Evolutionary conservation across 2,797 vertebrate genomes (phyloP).

Genomic region (Propithecus deckenii): DNA sequence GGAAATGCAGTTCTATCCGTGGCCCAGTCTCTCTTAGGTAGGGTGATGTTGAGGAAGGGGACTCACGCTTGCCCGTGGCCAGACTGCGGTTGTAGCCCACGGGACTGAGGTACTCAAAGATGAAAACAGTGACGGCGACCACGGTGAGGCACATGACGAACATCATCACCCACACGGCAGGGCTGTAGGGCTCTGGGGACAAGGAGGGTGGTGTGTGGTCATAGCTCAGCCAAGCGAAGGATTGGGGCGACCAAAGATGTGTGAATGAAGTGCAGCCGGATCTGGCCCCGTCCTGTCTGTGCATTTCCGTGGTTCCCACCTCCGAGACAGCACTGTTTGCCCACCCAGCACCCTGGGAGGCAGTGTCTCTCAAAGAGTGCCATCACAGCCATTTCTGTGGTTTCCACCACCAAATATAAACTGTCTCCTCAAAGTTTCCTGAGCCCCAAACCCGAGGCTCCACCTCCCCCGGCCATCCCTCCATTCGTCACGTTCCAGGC

Average conservation of each 20-base stretch:
- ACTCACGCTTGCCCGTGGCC: constrained; percentile 94
- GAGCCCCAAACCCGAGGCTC: neutral
- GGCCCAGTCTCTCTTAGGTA: fast-evolving
- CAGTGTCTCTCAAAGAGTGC: neutral
- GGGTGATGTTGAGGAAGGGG: neutral
- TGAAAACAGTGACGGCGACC: constrained; percentile 96
- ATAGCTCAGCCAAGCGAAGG: neutral
- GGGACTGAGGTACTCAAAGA: constrained; percentile 98
- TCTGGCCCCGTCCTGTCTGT: neutral
- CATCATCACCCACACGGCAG: constrained; percentile 99
- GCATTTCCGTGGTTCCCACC: neutral
- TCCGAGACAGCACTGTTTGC: neutral
- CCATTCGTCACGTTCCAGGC: neutral
- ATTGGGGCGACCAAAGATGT: neutral
- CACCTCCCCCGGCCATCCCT: neutral
- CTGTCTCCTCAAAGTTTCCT: neutral
- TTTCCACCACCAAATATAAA: neutral
- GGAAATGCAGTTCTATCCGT: constrained; percentile 31
- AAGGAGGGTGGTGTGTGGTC: neutral
- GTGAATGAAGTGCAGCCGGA: neutral
- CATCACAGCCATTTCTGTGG: neutral
- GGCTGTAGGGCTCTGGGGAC: constrained; percentile 94
- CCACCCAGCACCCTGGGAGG: neutral
- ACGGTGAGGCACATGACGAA: constrained; percentile 98
- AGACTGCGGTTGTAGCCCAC: constrained; percentile 97